phyloP scores from a whole-genome alignment of 30 jellyfish, hydroid and myxozoan species.

The Hydractinia echinata region DNA sequence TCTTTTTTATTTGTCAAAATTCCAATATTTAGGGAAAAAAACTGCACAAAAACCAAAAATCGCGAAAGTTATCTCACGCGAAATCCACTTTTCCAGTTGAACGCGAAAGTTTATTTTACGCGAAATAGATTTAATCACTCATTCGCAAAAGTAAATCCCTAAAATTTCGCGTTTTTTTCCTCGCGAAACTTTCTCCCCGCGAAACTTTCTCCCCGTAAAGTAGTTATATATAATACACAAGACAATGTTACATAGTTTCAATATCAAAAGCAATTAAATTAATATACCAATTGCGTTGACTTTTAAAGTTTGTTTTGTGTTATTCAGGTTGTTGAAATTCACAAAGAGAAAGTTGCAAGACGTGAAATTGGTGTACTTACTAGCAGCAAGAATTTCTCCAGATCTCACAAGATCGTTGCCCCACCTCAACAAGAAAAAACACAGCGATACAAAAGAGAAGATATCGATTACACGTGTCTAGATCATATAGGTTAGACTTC shows the following conservation, averaged over 20 bases:
- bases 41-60: too few relatives aligned
- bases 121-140: too few relatives aligned
- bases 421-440: conserved; percentile 92
- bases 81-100: too few relatives aligned
- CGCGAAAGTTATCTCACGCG: too few relatives aligned
- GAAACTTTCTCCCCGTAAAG: too few relatives aligned
- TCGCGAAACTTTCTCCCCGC: too few relatives aligned
- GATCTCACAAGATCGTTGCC: conserved; percentile 90
- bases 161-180: too few relatives aligned
- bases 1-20: too few relatives aligned
- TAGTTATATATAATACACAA: neutral
- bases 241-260: neutral
- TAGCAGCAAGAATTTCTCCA: conserved; percentile 65
- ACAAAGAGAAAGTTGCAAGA: conserved; percentile 96
- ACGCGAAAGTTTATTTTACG: too few relatives aligned
- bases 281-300: neutral
- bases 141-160: too few relatives aligned
- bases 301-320: neutral
- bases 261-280: neutral
- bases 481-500: conserved; percentile 79
- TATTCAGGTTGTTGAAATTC: conserved; percentile 86
- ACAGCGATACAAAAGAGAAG: conserved; percentile 84
- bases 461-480: conserved; percentile 61
- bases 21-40: too few relatives aligned
- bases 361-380: conserved; percentile 92